Evolutionary conservation across 2,113 vertebrate species (phyloP).

Genomic region (Perca fluviatilis): DNA sequence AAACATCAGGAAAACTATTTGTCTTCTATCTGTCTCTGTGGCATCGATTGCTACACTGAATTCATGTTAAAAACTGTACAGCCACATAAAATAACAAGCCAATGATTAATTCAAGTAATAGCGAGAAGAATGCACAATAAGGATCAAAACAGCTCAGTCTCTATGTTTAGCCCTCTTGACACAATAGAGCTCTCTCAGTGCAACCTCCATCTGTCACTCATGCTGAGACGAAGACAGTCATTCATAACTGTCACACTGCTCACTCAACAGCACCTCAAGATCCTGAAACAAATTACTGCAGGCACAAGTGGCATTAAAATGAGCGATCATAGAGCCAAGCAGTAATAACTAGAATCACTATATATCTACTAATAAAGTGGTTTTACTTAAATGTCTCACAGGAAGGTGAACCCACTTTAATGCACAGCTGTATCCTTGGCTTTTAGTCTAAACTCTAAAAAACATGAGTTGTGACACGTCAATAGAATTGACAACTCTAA

Average conservation of each 20-base stretch:
- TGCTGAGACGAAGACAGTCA: conserved; percentile 49
- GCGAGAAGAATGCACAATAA: conserved; percentile 9
- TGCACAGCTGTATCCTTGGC: conserved; percentile 28
- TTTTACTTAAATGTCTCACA: conserved; percentile 41
- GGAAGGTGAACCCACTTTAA: conserved; percentile 29
- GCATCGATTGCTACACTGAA: conserved; percentile 38
- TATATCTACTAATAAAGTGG: conserved; percentile 21
- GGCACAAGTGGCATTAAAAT: conserved; percentile 34
- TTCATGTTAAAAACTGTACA: conserved; percentile 60
- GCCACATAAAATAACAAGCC: conserved; percentile 53
- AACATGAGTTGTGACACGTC: conserved; percentile 26
- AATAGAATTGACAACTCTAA: conserved; percentile 10
- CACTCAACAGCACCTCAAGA: conserved; percentile 44
- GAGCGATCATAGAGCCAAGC: conserved; percentile 22
- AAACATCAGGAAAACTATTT: conserved; percentile 63
- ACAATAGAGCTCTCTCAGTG: conserved; percentile 10
- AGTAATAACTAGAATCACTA: conserved; percentile 45
- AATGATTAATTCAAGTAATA: conserved; percentile 41
- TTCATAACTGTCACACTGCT: conserved; percentile 42
- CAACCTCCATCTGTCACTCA: conserved; percentile 59
- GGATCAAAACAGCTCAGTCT: conserved; percentile 35
- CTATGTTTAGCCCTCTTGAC: conserved; percentile 40
- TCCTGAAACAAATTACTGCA: conserved; percentile 37
- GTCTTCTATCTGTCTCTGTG: conserved; percentile 46
- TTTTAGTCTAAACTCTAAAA: neutral